A percentile compares a stretch with the other conserved stretches of the same genome.
phyloP scores from a whole-genome alignment of 2,888 invertebrate species.

The Sthenelais limicola region DNA sequence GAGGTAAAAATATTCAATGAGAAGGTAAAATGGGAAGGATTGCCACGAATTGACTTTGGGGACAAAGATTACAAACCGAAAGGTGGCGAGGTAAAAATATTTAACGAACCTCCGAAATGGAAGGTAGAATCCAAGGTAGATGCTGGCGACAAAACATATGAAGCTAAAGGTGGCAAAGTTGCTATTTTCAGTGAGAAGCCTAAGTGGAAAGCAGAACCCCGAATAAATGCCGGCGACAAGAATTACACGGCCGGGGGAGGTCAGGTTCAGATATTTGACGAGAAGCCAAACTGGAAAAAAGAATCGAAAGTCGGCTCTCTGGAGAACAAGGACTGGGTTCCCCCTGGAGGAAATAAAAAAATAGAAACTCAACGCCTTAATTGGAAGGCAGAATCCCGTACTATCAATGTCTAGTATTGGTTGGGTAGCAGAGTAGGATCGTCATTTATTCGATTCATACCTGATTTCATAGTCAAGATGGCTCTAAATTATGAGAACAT shows the following conservation, averaged over 20 bases:
- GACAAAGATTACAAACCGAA: background rate
- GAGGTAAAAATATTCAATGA: conserved; percentile 2
- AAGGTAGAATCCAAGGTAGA: background rate
- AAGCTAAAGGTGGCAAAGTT: background rate
- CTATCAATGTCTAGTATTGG: too few relatives aligned
- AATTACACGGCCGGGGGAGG: conserved; percentile 59
- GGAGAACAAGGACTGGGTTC: conserved; percentile 77
- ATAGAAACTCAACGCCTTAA: conserved; percentile 49
- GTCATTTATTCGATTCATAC: too few relatives aligned
- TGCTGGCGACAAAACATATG: background rate
- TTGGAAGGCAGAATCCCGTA: background rate
- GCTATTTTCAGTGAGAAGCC: background rate
- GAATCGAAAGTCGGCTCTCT: conserved; percentile 58
- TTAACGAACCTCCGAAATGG: background rate
- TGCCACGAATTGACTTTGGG: background rate
- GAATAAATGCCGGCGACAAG: conserved; percentile 53
- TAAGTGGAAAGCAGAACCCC: conserved; percentile 56
- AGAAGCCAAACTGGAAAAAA: conserved; percentile 51
- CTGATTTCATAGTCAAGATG: too few relatives aligned
- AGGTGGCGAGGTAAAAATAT: background rate
- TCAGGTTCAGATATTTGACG: conserved; percentile 29
- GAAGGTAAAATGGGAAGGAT: background rate
- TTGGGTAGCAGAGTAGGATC: too few relatives aligned
- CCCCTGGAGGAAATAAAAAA: conserved; percentile 92
- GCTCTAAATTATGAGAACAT: too few relatives aligned